phyloP scores from a whole-genome alignment of 2,888 invertebrate species.

The Taphrorychus bicolor region DNA sequence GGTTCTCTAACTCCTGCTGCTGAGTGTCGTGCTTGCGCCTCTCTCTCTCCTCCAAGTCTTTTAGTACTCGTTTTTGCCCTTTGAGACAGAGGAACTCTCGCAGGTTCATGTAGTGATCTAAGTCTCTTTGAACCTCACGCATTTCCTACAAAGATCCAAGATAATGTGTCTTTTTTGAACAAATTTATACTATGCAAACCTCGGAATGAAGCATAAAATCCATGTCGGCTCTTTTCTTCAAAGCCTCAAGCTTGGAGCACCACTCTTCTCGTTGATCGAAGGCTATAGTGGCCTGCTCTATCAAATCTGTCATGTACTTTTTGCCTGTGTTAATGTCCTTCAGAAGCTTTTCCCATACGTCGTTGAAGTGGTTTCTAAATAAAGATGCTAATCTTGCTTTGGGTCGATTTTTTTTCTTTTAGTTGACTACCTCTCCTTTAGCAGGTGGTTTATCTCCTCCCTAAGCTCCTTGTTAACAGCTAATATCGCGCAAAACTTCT shows the following conservation, averaged over 20 bases:
- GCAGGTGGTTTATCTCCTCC: conserved; percentile 79
- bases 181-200: no score
- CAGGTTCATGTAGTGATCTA: conserved; percentile 85
- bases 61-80: conserved; percentile 77
- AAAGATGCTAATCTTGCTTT: not conserved
- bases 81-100: conserved; percentile 87
- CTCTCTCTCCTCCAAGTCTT: conserved; percentile 77
- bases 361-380: conserved; percentile 78
- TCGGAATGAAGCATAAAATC: conserved; percentile 73
- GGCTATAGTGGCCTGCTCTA: conserved; percentile 87
- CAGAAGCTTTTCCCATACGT: conserved; percentile 79
- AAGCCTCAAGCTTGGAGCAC: conserved; percentile 78
- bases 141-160: conserved; percentile 70
- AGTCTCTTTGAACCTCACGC: conserved; percentile 82
- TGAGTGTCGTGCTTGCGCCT: conserved; percentile 72
- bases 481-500: conserved; percentile 77
- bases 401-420: not conserved
- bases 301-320: conserved; percentile 81
- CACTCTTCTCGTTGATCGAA: conserved; percentile 88
- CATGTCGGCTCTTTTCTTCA: conserved; percentile 79
- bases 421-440: conserved; percentile 75
- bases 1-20: conserved; percentile 72
- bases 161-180: not conserved
- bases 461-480: conserved; percentile 76
- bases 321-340: conserved; percentile 80